Conservation (phyloP, 2,797 vertebrate genomes). For the Hypotaenidia okinawae region DNA sequence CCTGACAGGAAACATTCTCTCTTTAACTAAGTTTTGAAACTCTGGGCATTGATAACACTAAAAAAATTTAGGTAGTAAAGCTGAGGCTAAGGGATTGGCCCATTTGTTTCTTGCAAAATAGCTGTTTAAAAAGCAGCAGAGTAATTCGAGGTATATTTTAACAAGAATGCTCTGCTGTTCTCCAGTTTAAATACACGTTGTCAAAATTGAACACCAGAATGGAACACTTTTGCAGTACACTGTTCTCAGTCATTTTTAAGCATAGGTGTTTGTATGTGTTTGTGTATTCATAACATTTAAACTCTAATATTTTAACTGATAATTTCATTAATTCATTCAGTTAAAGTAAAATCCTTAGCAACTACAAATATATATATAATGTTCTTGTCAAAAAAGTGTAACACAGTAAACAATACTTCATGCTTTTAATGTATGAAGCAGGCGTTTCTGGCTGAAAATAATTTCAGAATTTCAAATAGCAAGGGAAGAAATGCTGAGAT, state of each 20-base stretch:
- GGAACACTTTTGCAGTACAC: background rate
- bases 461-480: background rate
- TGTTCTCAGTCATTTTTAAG: background rate
- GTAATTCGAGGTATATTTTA: background rate
- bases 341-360: background rate
- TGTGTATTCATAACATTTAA: background rate
- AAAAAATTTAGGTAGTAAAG: background rate
- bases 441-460: background rate
- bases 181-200: background rate
- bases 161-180: background rate
- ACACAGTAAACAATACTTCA: background rate
- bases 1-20: background rate
- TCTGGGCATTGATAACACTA: background rate
- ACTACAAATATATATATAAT: background rate
- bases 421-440: background rate
- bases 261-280: fast-evolving
- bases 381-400: background rate
- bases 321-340: background rate
- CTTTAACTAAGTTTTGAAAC: background rate
- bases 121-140: background rate
- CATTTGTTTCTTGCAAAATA: background rate
- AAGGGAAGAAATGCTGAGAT: background rate
- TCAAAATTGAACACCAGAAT: background rate
- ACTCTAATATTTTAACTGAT: background rate
- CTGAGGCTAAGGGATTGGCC: background rate